A percentile compares a stretch with the other conserved stretches of the same genome.
These are phyloP conservation scores for Graptemys geographica DNA, from an alignment of 2,797 vertebrate species.

Conservation along the genomic window DNA sequence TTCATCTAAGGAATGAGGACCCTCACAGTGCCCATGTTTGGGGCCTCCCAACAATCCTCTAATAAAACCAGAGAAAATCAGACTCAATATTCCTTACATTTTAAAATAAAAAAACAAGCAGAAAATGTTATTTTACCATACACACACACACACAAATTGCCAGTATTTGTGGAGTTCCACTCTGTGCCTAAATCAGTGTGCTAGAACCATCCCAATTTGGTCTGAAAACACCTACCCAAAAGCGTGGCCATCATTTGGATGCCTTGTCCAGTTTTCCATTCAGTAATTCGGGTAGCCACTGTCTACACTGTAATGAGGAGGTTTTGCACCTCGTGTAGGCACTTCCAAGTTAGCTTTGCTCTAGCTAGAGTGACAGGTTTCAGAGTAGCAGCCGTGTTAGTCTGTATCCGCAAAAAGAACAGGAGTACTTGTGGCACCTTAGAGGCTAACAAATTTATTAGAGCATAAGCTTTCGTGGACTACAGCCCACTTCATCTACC, in stretches of 20 bases:
- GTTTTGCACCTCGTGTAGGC: background rate
- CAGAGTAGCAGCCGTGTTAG: too few relatives aligned
- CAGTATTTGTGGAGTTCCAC: too few relatives aligned
- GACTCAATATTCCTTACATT: constrained; percentile 45
- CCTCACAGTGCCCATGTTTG: background rate
- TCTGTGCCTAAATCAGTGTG: background rate
- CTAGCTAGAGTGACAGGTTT: background rate
- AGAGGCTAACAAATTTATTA: too few relatives aligned
- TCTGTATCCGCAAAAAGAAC: too few relatives aligned
- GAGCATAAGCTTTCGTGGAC: too few relatives aligned
- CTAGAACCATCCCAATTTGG: background rate
- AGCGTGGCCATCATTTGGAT: background rate
- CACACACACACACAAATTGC: background rate
- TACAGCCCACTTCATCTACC: too few relatives aligned
- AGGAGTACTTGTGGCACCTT: too few relatives aligned
- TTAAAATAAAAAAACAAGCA: constrained; percentile 28
- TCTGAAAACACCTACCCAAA: background rate
- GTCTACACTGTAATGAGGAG: background rate
- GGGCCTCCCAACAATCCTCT: background rate
- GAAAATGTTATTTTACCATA: background rate
- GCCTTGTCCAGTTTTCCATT: background rate
- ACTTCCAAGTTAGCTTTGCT: background rate
- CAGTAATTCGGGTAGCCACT: background rate
- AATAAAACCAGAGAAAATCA: background rate
- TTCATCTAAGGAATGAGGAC: background rate